These are phyloP conservation scores for Pampus argenteus DNA, from an alignment of 2,797 vertebrate genomes.

Conservation along the genomic window DNA sequence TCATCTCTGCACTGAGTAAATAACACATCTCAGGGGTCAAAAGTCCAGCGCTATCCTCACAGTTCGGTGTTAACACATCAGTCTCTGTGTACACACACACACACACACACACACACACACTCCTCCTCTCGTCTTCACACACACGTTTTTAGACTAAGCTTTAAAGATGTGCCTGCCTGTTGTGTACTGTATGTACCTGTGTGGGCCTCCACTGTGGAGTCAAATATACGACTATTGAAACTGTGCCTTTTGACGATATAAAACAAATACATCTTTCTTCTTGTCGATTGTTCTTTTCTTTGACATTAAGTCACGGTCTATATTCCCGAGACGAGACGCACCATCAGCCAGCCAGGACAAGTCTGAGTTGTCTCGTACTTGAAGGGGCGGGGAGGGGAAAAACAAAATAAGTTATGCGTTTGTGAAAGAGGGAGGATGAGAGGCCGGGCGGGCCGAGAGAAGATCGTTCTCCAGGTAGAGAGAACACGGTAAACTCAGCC, in stretches of 20 bases:
- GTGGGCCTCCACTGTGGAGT: conserved; percentile 29
- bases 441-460: conserved; percentile 38
- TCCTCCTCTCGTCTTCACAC: too few relatives aligned
- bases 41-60: conserved; percentile 66
- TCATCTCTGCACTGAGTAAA: conserved; percentile 68
- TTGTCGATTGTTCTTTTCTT: conserved; percentile 30
- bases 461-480: conserved; percentile 63
- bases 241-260: neutral
- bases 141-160: conserved; percentile 28
- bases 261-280: conserved; percentile 6
- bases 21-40: conserved; percentile 66
- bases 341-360: conserved; percentile 45
- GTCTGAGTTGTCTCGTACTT: conserved; percentile 38
- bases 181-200: conserved; percentile 2
- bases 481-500: conserved; percentile 68
- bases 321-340: conserved; percentile 44
- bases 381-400: conserved; percentile 10
- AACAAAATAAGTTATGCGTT: conserved; percentile 42
- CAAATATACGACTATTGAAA: conserved; percentile 28
- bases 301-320: conserved; percentile 53
- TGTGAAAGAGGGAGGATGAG: conserved; percentile 42
- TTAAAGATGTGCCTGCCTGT: conserved; percentile 9
- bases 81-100: conserved; percentile 27
- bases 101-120: neutral
- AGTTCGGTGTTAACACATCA: conserved; percentile 46